Evolutionary conservation across 2,888 invertebrate genomes (phyloP).

Genomic region (Drosophila paranaensis): DNA sequence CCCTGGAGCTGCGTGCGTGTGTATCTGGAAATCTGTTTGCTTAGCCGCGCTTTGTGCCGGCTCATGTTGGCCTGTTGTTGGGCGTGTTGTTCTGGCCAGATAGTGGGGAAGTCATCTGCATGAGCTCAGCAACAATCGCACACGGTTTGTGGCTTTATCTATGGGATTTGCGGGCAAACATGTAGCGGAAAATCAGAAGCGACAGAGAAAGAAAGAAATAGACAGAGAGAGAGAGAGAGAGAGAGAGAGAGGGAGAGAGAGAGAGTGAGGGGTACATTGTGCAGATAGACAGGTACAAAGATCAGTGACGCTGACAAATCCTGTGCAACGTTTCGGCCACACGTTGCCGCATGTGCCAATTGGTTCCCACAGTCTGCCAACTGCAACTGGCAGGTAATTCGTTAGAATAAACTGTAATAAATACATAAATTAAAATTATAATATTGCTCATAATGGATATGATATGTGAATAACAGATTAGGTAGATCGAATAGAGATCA

Average conservation of each 20-base stretch:
- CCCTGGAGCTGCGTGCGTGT: slow-evolving; percentile 45
- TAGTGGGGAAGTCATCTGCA: slow-evolving; percentile 49
- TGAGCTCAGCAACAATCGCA: slow-evolving; percentile 62
- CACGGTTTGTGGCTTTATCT: slow-evolving; percentile 55
- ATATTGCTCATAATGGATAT: neutral
- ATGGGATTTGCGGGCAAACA: slow-evolving; percentile 58
- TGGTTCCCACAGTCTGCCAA: slow-evolving; percentile 53
- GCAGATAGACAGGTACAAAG: neutral
- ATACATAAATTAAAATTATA: neutral
- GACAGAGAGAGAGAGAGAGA: neutral
- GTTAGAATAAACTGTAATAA: neutral
- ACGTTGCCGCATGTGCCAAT: slow-evolving; percentile 37
- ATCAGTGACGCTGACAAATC: slow-evolving; percentile 42
- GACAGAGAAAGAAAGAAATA: neutral
- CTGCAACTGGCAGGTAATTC: slow-evolving; percentile 23
- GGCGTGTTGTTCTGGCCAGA: slow-evolving; percentile 25
- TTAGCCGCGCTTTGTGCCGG: slow-evolving; percentile 46
- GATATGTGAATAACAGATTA: too few species aligned
- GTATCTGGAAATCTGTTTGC: slow-evolving; percentile 49
- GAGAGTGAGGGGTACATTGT: neutral
- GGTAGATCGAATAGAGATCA: too few species aligned
- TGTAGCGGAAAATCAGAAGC: slow-evolving; percentile 44
- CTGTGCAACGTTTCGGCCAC: slow-evolving; percentile 52
- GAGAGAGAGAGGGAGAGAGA: neutral
- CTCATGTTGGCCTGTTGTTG: slow-evolving; percentile 45